A percentile compares a stretch with the other conserved stretches of the same genome.
Evolutionary conservation across 1,140 invertebrate species (phyloP).

Genomic region (Danaus plexippus): DNA sequence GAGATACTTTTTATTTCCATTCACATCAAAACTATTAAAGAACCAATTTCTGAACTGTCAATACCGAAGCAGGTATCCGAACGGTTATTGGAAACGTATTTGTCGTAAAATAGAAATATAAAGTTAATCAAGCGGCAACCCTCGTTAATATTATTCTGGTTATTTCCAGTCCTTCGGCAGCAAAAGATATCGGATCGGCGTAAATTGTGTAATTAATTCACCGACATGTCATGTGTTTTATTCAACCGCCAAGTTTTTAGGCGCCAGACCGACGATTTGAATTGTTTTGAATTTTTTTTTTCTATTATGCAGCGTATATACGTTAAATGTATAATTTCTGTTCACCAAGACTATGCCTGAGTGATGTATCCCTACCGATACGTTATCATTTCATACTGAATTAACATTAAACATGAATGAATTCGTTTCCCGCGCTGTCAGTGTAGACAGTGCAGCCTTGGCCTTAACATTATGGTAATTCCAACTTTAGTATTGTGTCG

Average conservation of each 20-base stretch:
- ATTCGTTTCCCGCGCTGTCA: slow-evolving; percentile 15
- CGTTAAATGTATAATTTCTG: too few species aligned
- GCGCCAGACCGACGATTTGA: slow-evolving; percentile 20
- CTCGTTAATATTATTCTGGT: slow-evolving; percentile 8
- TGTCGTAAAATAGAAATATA: too few species aligned
- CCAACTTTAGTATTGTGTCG: too few species aligned
- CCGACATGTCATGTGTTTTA: slow-evolving; percentile 10
- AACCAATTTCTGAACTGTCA: too few species aligned
- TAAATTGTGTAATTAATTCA: slow-evolving; percentile 46
- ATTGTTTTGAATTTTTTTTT: too few species aligned
- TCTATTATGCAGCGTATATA: too few species aligned
- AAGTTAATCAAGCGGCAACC: slow-evolving; percentile 1
- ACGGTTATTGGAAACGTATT: too few species aligned
- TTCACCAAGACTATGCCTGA: too few species aligned
- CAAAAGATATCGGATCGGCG: slow-evolving; percentile 17
- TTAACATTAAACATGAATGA: slow-evolving; percentile 28
- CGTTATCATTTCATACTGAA: background rate
- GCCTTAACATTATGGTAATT: slow-evolving; percentile 59
- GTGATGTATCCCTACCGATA: too few species aligned
- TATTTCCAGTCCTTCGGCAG: slow-evolving; percentile 25
- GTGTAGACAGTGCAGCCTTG: slow-evolving; percentile 33
- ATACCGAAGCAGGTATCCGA: too few species aligned
- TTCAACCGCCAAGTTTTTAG: slow-evolving; percentile 25
- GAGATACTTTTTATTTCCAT: too few species aligned
- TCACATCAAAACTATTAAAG: too few species aligned